These are phyloP conservation scores for Melanostoma scalare DNA, from an alignment of 2,888 invertebrate genomes.

Conservation along the genomic window DNA sequence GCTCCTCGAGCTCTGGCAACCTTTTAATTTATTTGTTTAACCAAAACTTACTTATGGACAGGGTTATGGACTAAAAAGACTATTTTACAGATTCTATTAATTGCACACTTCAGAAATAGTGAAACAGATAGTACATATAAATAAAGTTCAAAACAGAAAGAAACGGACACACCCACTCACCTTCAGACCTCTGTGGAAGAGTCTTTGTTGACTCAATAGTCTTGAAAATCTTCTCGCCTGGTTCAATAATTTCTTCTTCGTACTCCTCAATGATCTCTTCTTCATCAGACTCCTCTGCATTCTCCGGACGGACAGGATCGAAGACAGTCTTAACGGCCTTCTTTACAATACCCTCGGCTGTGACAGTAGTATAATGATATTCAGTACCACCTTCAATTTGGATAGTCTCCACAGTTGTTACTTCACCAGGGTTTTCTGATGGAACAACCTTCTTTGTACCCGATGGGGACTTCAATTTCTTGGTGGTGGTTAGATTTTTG, in stretches of 20 bases:
- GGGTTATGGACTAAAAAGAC: no score
- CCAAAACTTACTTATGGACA: no score
- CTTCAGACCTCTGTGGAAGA: conserved; percentile 79
- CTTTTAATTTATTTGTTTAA: no score
- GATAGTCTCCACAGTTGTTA: conserved; percentile 81
- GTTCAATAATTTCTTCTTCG: conserved; percentile 81
- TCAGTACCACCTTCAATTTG: conserved; percentile 81
- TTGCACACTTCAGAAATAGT: no score
- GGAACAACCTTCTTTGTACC: conserved; percentile 81
- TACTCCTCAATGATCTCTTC: conserved; percentile 81
- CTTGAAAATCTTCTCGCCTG: conserved; percentile 80
- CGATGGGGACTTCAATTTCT: conserved; percentile 80
- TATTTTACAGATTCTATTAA: no score
- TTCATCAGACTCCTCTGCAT: conserved; percentile 79
- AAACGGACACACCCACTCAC: conserved; percentile 74
- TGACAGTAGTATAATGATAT: conserved; percentile 81
- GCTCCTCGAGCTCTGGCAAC: no score
- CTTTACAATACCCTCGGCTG: conserved; percentile 81
- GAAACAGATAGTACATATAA: not conserved
- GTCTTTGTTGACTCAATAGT: conserved; percentile 80
- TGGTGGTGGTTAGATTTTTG: conserved; percentile 80
- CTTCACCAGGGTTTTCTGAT: conserved; percentile 81
- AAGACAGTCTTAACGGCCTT: conserved; percentile 81
- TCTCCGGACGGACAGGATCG: conserved; percentile 79
- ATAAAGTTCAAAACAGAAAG: not conserved